Base-by-base conservation (phyloP, 2,888 invertebrate species). In the Acrobeloides nanus region DNA sequence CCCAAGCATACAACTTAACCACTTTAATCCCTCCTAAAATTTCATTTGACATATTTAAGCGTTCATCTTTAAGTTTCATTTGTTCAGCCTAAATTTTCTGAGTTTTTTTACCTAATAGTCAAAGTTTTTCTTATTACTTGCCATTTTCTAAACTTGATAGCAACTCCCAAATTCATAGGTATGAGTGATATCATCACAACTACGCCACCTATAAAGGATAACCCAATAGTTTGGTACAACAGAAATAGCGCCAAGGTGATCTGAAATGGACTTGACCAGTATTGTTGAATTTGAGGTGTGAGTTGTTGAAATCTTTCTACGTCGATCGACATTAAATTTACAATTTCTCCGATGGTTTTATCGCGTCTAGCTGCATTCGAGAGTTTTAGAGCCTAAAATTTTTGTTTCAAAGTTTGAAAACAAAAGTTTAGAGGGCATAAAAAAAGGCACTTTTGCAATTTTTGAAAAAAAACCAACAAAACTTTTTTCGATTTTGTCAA, bases 271-370 rank as follows among this genome's bases (percentile, higher is more conserved):
- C 59, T 57, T 1, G 65, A 66, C 67, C 67, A 67, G 46, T 55
- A 57, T 44, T 67, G 66, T 38, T 67, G 67, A 1, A 62, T 46
- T 24, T 60, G 59, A 1, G 61, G 59, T 6, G 62, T 51, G 10
- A 61, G 49, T 18, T 59, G 51, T 23, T 64, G 54, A 35, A 59
- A 63, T n/a, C 59, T 48, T n/a, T 68, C 68, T 7, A 67, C 62
- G 44, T 68, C 68, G 20, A 78, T 76, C 6, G 77, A 74, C 75
- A 80, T 80, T 50, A 80, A 60, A 62, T 80, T 80, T 2, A 79
- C 77, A 37, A 80, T 78, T 62, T 80, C 79, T 1, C 80, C 80
- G 2, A 76, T 75, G 1, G 79, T 79, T 18, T 75, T 75, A 6
- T 65, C 64, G 37, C 72, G 72, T 21, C 76, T 64, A 1, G 79